phyloP scores from a whole-genome alignment of 1,140 invertebrate species.

The Tribolium castaneum region DNA sequence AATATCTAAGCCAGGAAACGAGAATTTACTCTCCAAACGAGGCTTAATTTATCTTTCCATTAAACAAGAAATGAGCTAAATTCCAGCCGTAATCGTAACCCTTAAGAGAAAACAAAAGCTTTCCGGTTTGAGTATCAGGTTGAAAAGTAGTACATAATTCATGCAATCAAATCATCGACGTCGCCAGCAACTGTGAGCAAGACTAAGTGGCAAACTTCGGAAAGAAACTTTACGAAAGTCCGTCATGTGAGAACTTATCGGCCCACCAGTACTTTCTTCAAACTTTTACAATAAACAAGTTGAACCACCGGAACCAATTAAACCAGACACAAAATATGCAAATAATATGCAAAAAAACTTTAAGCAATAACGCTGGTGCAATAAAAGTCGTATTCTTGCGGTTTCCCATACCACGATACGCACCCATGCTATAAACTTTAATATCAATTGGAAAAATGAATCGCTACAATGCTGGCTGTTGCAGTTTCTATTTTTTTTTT shows the following conservation, averaged over 20 bases:
- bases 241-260: not conserved
- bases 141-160: not conserved
- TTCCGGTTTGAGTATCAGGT: not conserved
- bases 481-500: slow-evolving; percentile 1
- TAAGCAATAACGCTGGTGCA: not conserved
- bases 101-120: not conserved
- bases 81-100: not conserved
- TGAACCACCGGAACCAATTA: not conserved
- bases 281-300: slow-evolving; percentile 2
- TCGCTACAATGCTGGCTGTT: not conserved
- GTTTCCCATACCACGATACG: not conserved
- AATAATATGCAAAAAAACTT: not conserved
- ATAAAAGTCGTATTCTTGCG: slow-evolving; percentile 5
- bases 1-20: too few relatives aligned
- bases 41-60: too few relatives aligned
- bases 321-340: not conserved
- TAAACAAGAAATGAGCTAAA: too few relatives aligned
- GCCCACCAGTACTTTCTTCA: not conserved
- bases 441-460: not conserved
- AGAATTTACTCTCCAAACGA: too few relatives aligned
- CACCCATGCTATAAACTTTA: slow-evolving; percentile 19
- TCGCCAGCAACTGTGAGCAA: not conserved
- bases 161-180: not conserved
- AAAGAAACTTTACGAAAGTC: not conserved
- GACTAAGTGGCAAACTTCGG: not conserved